These are phyloP conservation scores for Orbicella faveolata DNA, from an alignment of 64 coral and sea anemone genomes.

Conservation along the genomic window DNA sequence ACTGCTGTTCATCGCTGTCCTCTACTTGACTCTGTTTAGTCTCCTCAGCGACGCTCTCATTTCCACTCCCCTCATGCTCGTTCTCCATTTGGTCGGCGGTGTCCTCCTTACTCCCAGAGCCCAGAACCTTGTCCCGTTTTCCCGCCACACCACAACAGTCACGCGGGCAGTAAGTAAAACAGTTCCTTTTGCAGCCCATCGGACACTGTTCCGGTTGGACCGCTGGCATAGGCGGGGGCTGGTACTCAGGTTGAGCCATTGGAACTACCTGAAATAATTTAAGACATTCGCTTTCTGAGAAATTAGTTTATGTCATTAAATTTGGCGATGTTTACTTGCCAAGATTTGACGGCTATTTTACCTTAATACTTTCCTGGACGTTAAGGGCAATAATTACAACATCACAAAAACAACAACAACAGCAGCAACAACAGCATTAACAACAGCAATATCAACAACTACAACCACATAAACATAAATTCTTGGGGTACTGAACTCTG, in stretches of 20 bases:
- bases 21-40: neutral
- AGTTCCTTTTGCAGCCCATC: constrained; percentile 56
- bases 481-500: no score
- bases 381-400: no score
- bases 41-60: neutral
- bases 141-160: constrained; percentile 66
- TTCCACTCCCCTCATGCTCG: constrained; percentile 9
- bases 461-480: no score
- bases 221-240: constrained; percentile 26
- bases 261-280: neutral
- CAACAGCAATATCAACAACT: no score
- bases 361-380: no score
- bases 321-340: no score
- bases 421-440: no score
- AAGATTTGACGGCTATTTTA: no score
- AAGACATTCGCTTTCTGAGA: no score
- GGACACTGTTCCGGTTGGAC: constrained; percentile 27
- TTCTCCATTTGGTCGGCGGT: constrained; percentile 2
- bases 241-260: neutral
- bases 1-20: neutral
- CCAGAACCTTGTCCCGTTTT: constrained; percentile 66
- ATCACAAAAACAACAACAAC: no score
- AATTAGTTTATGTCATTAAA: no score
- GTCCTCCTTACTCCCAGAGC: constrained; percentile 36
- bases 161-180: constrained; percentile 66